phyloP scores from a whole-genome alignment of 2,888 invertebrate species.

The Brachylomia viminalis region DNA sequence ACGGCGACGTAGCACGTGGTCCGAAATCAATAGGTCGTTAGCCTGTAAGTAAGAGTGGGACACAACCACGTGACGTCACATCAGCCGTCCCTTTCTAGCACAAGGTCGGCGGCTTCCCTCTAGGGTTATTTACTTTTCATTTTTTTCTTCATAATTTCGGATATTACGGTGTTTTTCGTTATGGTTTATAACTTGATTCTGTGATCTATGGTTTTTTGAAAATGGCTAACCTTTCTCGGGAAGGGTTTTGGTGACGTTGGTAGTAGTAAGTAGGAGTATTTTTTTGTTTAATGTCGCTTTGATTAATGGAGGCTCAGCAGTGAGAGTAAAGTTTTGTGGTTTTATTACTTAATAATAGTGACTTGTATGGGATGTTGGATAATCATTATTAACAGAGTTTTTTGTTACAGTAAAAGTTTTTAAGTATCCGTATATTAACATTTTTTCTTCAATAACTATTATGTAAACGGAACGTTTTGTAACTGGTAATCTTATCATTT shows the following conservation, averaged over 20 bases:
- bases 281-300: constrained; percentile 30
- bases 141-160: constrained; percentile 58
- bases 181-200: constrained; percentile 21
- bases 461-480: not conserved
- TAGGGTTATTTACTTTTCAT: constrained; percentile 74
- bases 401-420: constrained; percentile 25
- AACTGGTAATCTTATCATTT: constrained; percentile 21
- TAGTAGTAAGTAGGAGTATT: not conserved
- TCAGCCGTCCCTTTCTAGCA: constrained; percentile 63
- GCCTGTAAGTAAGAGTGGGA: constrained; percentile 72
- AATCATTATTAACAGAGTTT: constrained; percentile 17
- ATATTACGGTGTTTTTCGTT: constrained; percentile 41
- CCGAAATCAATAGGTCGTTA: constrained; percentile 75
- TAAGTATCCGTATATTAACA: too few relatives aligned
- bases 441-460: not conserved
- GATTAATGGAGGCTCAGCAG: constrained; percentile 47
- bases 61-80: constrained; percentile 71
- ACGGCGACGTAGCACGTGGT: constrained; percentile 73
- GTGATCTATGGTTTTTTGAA: constrained; percentile 28
- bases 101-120: constrained; percentile 72
- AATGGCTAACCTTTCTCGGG: constrained; percentile 2
- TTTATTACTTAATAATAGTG: constrained; percentile 34
- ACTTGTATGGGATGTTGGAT: constrained; percentile 44
- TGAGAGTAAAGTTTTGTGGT: constrained; percentile 59
- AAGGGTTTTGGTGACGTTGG: constrained; percentile 27